A percentile compares a stretch with the other conserved stretches of the same genome.
Evolutionary conservation across 2,888 invertebrate species (phyloP).

Genomic region (Megastigmus dorsalis): DNA sequence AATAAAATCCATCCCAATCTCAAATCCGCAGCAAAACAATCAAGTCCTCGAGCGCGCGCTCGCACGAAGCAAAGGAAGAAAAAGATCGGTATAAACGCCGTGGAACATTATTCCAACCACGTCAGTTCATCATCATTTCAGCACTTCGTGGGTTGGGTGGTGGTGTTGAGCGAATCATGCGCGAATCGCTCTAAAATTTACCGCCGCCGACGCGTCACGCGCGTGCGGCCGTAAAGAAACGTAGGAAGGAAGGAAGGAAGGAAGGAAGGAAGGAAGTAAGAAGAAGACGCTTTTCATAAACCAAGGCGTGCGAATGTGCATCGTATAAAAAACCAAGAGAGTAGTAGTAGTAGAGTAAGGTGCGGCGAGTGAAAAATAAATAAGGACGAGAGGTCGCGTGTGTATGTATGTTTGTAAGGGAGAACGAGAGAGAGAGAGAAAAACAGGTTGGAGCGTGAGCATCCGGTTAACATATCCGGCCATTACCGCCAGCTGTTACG

Average conservation of each 20-base stretch:
- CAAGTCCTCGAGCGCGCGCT: neutral
- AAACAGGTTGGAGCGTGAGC: neutral
- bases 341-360: neutral
- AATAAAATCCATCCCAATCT: too few species aligned
- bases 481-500: constrained; percentile 63
- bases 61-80: too few species aligned
- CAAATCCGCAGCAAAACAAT: neutral
- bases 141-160: too few species aligned
- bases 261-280: neutral
- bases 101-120: constrained; percentile 18
- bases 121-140: constrained; percentile 25
- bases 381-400: constrained; percentile 10
- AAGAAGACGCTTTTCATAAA: constrained; percentile 1
- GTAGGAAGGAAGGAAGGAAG: neutral
- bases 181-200: too few species aligned
- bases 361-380: neutral
- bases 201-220: neutral
- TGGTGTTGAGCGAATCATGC: too few species aligned
- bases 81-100: too few species aligned
- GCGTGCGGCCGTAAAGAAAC: too few species aligned
- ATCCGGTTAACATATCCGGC: constrained; percentile 23
- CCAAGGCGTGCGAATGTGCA: neutral
- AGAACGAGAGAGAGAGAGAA: too few species aligned
- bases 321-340: too few species aligned
- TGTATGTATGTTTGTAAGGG: too few species aligned